phyloP scores from a whole-genome alignment of 2,113 vertebrate genomes.

The Heterocephalus glaber region DNA sequence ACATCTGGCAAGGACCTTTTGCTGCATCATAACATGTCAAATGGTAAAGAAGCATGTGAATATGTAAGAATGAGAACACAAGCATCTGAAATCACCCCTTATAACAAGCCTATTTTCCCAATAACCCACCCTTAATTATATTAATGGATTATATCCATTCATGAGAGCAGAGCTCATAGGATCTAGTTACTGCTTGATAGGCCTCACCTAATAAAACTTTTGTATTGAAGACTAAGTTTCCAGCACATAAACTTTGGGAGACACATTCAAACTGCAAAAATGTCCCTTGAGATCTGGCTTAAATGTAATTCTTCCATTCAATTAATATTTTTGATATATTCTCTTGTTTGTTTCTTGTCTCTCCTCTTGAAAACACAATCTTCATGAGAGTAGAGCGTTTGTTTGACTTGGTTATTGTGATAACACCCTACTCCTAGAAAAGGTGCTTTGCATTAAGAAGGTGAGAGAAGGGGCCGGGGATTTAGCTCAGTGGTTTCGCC shows the following conservation, averaged over 20 bases:
- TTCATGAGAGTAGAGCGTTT: background rate
- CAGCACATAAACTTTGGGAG: background rate
- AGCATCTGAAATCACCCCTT: background rate
- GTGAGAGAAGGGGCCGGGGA: too few species aligned
- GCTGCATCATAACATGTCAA: background rate
- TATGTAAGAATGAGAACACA: background rate
- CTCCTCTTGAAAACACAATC: background rate
- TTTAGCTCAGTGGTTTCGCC: too few species aligned
- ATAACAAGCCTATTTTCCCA: background rate
- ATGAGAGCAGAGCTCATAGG: background rate
- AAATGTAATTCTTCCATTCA: slow-evolving; percentile 15
- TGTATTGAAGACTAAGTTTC: background rate
- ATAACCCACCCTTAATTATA: background rate
- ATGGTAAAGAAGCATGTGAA: background rate
- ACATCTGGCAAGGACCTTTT: background rate
- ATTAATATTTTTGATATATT: background rate
- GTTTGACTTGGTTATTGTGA: background rate
- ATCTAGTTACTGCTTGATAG: background rate
- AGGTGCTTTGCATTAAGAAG: background rate
- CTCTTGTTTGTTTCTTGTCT: background rate
- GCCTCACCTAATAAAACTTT: background rate
- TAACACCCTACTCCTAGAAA: background rate
- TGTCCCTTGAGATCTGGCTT: background rate
- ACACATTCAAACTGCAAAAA: background rate
- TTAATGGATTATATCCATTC: background rate